Evolutionary conservation across 2,113 vertebrate species (phyloP), one percentile per base, ranked within the genome.

Genomic region (Rhinogobius similis): DNA sequence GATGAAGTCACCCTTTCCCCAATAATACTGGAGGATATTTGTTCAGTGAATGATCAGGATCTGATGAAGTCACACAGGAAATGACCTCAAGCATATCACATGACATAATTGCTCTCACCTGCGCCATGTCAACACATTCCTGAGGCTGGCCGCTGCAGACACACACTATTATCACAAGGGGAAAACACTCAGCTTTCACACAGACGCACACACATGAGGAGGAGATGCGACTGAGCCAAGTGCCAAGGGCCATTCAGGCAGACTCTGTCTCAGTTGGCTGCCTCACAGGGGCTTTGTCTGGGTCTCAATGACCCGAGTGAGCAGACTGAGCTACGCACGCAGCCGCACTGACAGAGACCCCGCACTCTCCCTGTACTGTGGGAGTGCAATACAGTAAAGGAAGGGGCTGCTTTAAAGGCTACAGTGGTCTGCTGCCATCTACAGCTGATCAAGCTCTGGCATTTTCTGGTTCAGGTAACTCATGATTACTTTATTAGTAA

Each of bases 381-480:
- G 68, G 52, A 32, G 14, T 41, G 70, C 50, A 78, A 72, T 62
- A 43, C 27, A 77, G 79, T 75, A 74, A 77, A 67, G 65, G 44
- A 44, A 75, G 74, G 67, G 52, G 41, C 29, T 67, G 26, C 68
- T 0, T 72, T 55, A 83, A 76, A 86, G 86, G 75, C 77, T 50
- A 66, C 65, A 87, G 85, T 84, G 72, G 89, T 85, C 59, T 91
- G 84, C 89, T 90, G 90, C 89, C 87, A 91, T 89, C 90, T 92
- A 84, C 86, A 89, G 90, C 89, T 81, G 68, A 50, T 58, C 62
- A 64, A 36, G 39, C 46, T 43, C 63, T 26, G 65, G 24, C 32
- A 44, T 56, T 39, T 71, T 44, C 43, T 12, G 55, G 16, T 23
- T 20, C 10, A 55, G 52, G 52, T 55, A 55, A 55, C 23, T 5